Evolutionary conservation across 2,888 invertebrate genomes (phyloP), one percentile per base, ranked within the genome.

Genomic region (Uropetala carovei): DNA sequence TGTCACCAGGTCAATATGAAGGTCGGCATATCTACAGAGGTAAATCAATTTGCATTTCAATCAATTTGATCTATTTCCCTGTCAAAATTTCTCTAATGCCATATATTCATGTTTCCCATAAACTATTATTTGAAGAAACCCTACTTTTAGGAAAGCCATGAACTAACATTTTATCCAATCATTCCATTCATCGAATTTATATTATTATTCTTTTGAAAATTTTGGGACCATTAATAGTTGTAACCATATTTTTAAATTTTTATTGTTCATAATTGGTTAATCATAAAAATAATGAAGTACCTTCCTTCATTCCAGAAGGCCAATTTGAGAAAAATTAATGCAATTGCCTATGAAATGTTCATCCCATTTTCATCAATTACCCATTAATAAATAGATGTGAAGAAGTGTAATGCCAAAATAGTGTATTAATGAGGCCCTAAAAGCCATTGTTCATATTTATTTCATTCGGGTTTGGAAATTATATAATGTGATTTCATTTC

Each of bases 1-100:
- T 98, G 92, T 97, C 97, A 3, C 95, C 96, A 0, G 96, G 96
- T 22, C 96, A 96, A 93, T 96, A 96, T 91, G 94, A 94, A 92
- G 94, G 94, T 91, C 93, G 94, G 93, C 94, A 94, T 93, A 93
- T 94, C 57, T 94, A 94, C 93, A 93, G 94, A 93, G 94, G 94
- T 94, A 92, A 92, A 92, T 93, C 56, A 22, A 43, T 27, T 30
- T 92, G 75, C 14, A 81, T 59, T 13, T 68, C 16, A 43, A 30
- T 81, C 59, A 92, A 43, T 64, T 92, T 75, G 43, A 84, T 3
- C 91, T 60, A 91, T n/a, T 16, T 7, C 16, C 56, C n/a, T 56
- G 56, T 13, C 22, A 30, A 85, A 85, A 85, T n/a, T 57, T 13
- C 13, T 85, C 13, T 58, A 56, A 13, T 58, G 43, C n/a, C 85